Percentiles rank a stretch among this genome's conserved stretches.
Conservation (phyloP, 2,888 invertebrate species). For the Drosophila niveifrons region DNA sequence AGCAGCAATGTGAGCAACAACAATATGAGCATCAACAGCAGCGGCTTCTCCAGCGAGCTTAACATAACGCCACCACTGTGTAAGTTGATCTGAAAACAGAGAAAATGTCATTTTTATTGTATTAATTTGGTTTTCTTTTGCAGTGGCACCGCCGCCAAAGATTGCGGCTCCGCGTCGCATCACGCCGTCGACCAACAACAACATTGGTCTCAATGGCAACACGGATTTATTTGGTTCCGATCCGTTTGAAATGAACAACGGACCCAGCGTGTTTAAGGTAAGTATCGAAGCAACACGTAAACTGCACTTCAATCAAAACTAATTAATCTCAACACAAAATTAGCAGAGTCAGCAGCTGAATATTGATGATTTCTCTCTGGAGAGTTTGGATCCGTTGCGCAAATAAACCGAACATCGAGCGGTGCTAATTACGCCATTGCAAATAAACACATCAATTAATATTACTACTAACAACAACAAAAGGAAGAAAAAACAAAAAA, state of each 20-base stretch:
- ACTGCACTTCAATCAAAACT: background rate
- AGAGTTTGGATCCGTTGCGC: slow-evolving; percentile 96
- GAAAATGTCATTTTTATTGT: background rate
- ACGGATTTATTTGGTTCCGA: slow-evolving; percentile 93
- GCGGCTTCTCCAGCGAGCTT: slow-evolving; percentile 82
- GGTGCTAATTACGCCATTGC: slow-evolving; percentile 73
- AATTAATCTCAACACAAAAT: slow-evolving; percentile 19
- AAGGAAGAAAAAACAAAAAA: background rate
- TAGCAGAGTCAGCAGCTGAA: slow-evolving; percentile 88
- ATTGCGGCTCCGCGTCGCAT: slow-evolving; percentile 87
- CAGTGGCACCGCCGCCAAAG: slow-evolving; percentile 96
- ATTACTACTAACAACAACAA: background rate
- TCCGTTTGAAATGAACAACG: slow-evolving; percentile 87
- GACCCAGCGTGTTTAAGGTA: slow-evolving; percentile 84
- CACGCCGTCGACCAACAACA: slow-evolving; percentile 70
- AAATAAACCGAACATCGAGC: slow-evolving; percentile 85
- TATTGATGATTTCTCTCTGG: slow-evolving; percentile 95
- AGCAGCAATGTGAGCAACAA: slow-evolving; percentile 60
- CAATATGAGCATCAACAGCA: slow-evolving; percentile 82
- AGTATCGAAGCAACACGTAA: slow-evolving; percentile 5
- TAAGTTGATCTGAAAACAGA: slow-evolving; percentile 86
- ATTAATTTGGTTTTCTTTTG: slow-evolving; percentile 66
- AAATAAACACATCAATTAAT: slow-evolving; percentile 34
- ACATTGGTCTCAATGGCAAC: slow-evolving; percentile 69
- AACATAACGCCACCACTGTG: slow-evolving; percentile 88